Evolutionary conservation across 2,113 vertebrate genomes (phyloP).

Genomic region (Anas platyrhynchos): DNA sequence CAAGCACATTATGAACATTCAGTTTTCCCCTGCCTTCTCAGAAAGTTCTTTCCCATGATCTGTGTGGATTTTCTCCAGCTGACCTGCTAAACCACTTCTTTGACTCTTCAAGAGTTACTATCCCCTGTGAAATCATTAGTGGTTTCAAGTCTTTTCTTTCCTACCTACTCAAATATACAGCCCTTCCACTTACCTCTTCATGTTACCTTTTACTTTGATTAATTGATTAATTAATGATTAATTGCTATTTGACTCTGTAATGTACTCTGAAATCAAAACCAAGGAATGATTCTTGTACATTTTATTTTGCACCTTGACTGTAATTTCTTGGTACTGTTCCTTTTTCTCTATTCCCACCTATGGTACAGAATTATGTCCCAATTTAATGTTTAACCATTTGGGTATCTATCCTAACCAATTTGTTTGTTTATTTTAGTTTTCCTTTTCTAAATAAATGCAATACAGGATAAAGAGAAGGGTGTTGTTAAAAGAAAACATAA

Average conservation of each 20-base stretch:
- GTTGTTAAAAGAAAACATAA: not conserved
- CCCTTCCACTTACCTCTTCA: not conserved
- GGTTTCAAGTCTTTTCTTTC: not conserved
- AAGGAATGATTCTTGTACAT: rapidly evolving
- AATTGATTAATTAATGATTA: not conserved
- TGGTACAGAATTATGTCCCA: not conserved
- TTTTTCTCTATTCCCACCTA: not conserved
- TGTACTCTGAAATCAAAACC: not conserved
- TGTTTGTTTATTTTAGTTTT: not conserved
- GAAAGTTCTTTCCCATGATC: not conserved
- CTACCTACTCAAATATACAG: not conserved
- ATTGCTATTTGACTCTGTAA: not conserved
- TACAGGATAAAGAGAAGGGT: not conserved
- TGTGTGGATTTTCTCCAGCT: not conserved
- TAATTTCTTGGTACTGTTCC: rapidly evolving
- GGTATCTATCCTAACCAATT: not conserved
- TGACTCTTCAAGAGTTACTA: not conserved
- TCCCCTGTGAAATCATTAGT: not conserved
- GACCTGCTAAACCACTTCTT: not conserved
- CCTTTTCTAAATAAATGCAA: not conserved
- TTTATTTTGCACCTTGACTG: not conserved
- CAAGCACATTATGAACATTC: not conserved
- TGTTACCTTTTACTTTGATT: not conserved
- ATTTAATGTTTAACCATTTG: not conserved
- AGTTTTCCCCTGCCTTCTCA: not conserved